Conservation (phyloP, 1,140 invertebrate species). For the Bombus cullumanus region DNA sequence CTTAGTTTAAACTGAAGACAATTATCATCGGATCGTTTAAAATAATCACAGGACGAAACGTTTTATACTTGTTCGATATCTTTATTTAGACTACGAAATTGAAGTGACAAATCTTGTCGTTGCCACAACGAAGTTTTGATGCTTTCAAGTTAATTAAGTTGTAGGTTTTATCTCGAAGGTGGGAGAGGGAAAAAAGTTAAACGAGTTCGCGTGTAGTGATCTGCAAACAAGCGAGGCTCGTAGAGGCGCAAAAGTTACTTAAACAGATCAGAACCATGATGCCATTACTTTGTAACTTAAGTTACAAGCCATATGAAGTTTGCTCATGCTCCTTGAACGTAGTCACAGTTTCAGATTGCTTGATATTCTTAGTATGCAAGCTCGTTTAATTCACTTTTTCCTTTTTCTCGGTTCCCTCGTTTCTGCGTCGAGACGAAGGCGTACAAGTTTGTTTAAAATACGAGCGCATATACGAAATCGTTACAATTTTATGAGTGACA, state of each 20-base stretch:
- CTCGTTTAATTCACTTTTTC: background rate
- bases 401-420: background rate
- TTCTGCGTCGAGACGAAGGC: background rate
- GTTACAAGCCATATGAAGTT: slow-evolving; percentile 27
- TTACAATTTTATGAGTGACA: too few species aligned
- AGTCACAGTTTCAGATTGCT: background rate
- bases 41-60: too few species aligned
- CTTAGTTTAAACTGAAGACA: too few species aligned
- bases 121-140: background rate
- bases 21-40: too few species aligned
- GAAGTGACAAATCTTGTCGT: background rate
- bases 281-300: slow-evolving; percentile 16
- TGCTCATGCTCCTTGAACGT: background rate
- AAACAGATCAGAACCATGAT: slow-evolving; percentile 15
- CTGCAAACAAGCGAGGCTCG: slow-evolving; percentile 23
- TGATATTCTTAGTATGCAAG: background rate
- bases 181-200: slow-evolving; percentile 6
- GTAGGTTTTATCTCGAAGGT: background rate
- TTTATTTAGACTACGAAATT: background rate
- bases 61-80: too few species aligned
- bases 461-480: background rate
- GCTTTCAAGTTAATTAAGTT: slow-evolving; percentile 6
- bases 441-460: background rate
- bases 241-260: slow-evolving; percentile 18
- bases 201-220: slow-evolving; percentile 25